These are phyloP conservation scores for Crioceris asparagi DNA, from an alignment of 2,888 invertebrate genomes.

Conservation along the genomic window DNA sequence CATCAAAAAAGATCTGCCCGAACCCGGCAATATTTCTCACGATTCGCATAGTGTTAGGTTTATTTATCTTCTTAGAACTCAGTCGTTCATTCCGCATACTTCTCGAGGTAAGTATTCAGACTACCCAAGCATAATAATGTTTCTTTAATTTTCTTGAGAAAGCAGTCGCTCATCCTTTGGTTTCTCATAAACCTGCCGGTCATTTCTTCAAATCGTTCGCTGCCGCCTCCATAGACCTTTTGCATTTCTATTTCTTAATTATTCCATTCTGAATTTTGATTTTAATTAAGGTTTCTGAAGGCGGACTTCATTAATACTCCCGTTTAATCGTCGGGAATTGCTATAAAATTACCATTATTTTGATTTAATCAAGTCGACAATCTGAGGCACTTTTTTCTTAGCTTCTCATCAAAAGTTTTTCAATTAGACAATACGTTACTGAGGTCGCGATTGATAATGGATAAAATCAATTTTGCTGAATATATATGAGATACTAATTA, in stretches of 20 bases:
- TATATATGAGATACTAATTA: too few relatives aligned
- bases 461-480: too few relatives aligned
- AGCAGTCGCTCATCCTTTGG: not conserved
- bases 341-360: conserved; percentile 20
- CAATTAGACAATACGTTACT: conserved; percentile 2
- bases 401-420: conserved; percentile 1
- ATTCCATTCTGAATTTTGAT: conserved; percentile 33
- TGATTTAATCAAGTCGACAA: conserved; percentile 4
- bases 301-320: conserved; percentile 25
- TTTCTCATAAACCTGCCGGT: conserved; percentile 22
- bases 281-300: conserved; percentile 29
- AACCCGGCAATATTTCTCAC: too few relatives aligned
- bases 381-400: not conserved
- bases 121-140: conserved; percentile 1
- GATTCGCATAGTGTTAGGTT: too few relatives aligned
- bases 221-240: not conserved
- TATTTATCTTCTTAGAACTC: too few relatives aligned
- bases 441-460: too few relatives aligned
- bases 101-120: too few relatives aligned
- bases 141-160: not conserved
- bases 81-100: too few relatives aligned
- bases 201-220: conserved; percentile 17
- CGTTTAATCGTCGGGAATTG: conserved; percentile 20
- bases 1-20: too few relatives aligned
- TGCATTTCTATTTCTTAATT: conserved; percentile 28